Conservation (phyloP, 1,140 invertebrate genomes). For the Drosophila sturtevanti region DNA sequence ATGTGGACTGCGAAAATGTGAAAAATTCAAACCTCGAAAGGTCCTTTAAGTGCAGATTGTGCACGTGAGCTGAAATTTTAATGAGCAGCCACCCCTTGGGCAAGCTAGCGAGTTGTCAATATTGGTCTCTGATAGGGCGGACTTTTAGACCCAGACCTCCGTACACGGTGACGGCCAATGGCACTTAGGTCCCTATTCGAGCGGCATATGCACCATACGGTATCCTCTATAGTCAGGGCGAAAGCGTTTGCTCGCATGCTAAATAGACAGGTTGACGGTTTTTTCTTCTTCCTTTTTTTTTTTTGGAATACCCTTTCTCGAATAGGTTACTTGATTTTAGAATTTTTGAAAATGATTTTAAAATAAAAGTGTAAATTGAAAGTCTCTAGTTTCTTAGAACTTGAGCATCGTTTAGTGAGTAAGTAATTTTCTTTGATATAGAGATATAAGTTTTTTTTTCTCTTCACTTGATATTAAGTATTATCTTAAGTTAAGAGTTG, state of each 20-base stretch:
- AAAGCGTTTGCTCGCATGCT: constrained; percentile 67
- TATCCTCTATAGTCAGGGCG: constrained; percentile 45
- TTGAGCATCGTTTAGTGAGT: no score
- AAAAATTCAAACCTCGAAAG: constrained; percentile 77
- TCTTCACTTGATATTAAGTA: no score
- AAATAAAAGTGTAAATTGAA: no score
- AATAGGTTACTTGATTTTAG: neutral
- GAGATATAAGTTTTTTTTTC: no score
- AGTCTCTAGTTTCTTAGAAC: no score
- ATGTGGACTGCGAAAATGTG: constrained; percentile 61
- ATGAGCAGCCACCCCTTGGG: constrained; percentile 43
- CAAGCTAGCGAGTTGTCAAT: neutral
- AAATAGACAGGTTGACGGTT: constrained; percentile 49
- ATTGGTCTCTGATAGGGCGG: constrained; percentile 42
- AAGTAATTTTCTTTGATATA: no score
- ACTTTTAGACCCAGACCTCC: neutral
- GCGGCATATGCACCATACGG: neutral
- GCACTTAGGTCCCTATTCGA: constrained; percentile 54
- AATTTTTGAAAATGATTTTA: no score
- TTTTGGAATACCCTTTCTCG: neutral
- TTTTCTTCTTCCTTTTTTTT: constrained; percentile 29
- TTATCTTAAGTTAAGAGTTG: no score
- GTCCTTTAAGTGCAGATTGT: constrained; percentile 77
- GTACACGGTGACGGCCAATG: constrained; percentile 11
- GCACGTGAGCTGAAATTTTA: constrained; percentile 77